Evolutionary conservation across 2,797 vertebrate genomes (phyloP).

Genomic region (Acanthornis magna): DNA sequence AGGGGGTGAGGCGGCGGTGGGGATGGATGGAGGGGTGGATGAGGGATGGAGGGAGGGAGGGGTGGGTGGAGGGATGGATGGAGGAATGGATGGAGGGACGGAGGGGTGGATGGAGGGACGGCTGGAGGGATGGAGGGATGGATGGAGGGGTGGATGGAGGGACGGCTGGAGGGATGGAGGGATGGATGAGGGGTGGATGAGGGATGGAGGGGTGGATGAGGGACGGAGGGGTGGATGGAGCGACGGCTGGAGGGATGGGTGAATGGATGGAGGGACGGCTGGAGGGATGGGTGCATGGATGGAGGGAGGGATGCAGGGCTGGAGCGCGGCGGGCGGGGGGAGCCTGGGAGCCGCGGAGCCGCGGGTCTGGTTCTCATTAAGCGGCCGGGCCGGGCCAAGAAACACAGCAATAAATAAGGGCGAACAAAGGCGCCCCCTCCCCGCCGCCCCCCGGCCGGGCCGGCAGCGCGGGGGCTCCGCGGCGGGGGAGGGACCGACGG

Average conservation of each 20-base stretch:
- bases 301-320: not conserved
- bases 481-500: not conserved
- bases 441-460: not conserved
- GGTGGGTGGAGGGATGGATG: not conserved
- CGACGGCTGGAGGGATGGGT: not conserved
- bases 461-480: not conserved
- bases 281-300: not conserved
- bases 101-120: not conserved
- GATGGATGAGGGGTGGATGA: not conserved
- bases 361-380: conserved; percentile 34
- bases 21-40: not conserved
- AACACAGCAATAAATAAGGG: conserved; percentile 22
- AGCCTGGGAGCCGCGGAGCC: not conserved
- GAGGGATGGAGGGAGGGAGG: not conserved
- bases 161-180: not conserved
- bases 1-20: rapidly evolving
- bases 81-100: not conserved
- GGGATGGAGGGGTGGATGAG: not conserved
- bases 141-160: not conserved
- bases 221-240: too few species aligned
- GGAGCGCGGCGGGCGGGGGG: not conserved
- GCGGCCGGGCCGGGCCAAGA: not conserved
- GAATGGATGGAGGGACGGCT: not conserved
- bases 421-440: not conserved
- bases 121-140: not conserved